These are phyloP conservation scores for Salminus brasiliensis DNA, from an alignment of 2,113 vertebrate genomes.

Conservation along the genomic window DNA sequence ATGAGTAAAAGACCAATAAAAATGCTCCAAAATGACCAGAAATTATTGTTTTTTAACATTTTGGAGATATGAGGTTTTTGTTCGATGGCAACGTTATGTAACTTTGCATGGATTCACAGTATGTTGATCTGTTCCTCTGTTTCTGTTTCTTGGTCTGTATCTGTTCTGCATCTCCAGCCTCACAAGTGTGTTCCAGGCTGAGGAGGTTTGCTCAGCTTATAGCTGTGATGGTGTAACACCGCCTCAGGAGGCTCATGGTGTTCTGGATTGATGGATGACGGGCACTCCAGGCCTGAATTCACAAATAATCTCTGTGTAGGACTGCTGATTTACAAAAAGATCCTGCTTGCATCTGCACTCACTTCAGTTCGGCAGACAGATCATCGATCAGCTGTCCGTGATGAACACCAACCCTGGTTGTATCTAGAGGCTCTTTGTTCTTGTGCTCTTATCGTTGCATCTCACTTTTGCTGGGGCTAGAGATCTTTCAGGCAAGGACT, in stretches of 20 bases:
- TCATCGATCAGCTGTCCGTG: background rate
- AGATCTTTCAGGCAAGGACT: background rate
- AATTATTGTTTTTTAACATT: too few relatives aligned
- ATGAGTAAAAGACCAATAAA: too few relatives aligned
- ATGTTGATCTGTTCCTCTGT: background rate
- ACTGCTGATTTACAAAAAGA: background rate
- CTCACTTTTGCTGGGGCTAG: background rate
- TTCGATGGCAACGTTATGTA: background rate
- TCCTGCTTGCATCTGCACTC: background rate
- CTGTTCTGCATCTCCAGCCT: slow-evolving; percentile 42
- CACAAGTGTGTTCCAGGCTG: slow-evolving; percentile 16
- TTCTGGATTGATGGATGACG: slow-evolving; percentile 17
- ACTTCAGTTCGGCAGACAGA: background rate
- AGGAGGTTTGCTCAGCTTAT: background rate
- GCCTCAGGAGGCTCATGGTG: slow-evolving; percentile 2
- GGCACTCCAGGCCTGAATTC: slow-evolving; percentile 8
- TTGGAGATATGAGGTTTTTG: too few relatives aligned
- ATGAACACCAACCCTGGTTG: background rate
- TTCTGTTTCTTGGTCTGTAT: slow-evolving; percentile 21
- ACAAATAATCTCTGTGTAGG: background rate
- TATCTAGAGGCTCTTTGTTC: background rate
- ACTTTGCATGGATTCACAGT: background rate
- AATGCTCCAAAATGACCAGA: too few relatives aligned
- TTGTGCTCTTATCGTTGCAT: background rate
- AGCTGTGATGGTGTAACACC: background rate